Evolutionary conservation across 1,140 invertebrate genomes (phyloP).

Genomic region (Globodera ellingtonae): DNA sequence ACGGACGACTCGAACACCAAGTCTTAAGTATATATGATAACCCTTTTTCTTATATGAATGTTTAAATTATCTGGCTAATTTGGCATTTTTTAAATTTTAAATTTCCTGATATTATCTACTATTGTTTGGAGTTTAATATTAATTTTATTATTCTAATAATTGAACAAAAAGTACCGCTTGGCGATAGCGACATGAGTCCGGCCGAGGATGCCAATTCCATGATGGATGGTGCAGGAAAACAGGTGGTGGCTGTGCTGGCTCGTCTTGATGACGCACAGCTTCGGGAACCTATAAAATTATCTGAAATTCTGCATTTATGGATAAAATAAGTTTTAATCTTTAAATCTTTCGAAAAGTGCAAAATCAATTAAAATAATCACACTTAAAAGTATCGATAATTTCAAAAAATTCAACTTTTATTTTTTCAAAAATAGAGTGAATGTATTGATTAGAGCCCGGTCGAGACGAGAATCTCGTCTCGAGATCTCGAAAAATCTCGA

Average conservation of each 20-base stretch:
- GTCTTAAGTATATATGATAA: background rate
- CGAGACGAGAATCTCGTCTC: no score
- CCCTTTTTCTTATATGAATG: no score
- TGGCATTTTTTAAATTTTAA: no score
- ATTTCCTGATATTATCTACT: no score
- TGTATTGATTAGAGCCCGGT: no score
- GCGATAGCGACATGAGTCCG: slow-evolving; percentile 13
- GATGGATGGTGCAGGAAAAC: slow-evolving; percentile 16
- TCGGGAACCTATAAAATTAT: slow-evolving; percentile 3
- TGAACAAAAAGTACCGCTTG: slow-evolving; percentile 7
- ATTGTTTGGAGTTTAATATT: background rate
- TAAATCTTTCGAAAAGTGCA: background rate
- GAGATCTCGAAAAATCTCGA: no score
- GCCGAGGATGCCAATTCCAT: slow-evolving; percentile 18
- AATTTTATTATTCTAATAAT: background rate
- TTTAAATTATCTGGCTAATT: no score
- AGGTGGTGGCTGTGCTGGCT: slow-evolving; percentile 11
- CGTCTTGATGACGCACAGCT: slow-evolving; percentile 8
- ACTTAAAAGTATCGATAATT: background rate
- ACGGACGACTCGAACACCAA: slow-evolving; percentile 29
- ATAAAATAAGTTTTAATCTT: background rate
- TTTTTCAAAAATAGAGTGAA: background rate
- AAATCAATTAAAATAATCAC: background rate
- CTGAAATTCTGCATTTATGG: background rate
- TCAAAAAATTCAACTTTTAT: background rate